Evolutionary conservation across 2,888 invertebrate genomes (phyloP), one percentile per base, ranked within the genome.

Genomic region (Harpalus rubripes): DNA sequence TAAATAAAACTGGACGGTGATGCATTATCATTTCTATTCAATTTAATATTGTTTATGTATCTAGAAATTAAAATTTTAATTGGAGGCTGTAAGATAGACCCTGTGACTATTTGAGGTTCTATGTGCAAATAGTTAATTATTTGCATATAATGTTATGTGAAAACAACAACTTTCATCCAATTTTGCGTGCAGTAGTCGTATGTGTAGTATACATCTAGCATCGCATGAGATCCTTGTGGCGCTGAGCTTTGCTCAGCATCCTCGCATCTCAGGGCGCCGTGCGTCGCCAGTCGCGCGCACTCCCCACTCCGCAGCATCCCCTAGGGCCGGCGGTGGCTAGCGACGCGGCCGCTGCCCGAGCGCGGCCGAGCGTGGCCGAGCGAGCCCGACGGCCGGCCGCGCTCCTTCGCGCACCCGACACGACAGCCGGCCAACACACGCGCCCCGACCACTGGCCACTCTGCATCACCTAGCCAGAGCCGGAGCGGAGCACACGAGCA

Each of bases 281-380:
- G 32, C 22, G 72, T 52, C n/a, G 81, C 32, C 44, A 12, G 81
- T 39, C 58, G 61, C 52, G 79, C 85, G 65, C 56, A 74, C 1
- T 59, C 85, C 22, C 81, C 81, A 65, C 68, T 61, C 16, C 58
- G 22, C 91, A 91, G 90, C 91, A 90, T 91, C 91, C 91, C 91
- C 89, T 89, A 90, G 90, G 89, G 90, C 90, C 92, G 92, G 93
- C 93, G 93, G 91, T 92, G 93, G 93, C 92, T 92, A 91, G 91
- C 91, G 84, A 58, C 72, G 32, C 56, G 72, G 68, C 68, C 81
- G 76, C 91, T 89, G 89, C 88, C 87, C 90, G 90, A 90, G 86
- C 82, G 84, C 85, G 80, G 63, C 86, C 82, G 82, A 82, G 74
- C 56, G 52, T 58, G 39, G 81, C 87, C 89, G 89, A 88, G 83